Evolutionary conservation across 2,797 vertebrate genomes (phyloP).

Genomic region (Enteromius treurensis): DNA sequence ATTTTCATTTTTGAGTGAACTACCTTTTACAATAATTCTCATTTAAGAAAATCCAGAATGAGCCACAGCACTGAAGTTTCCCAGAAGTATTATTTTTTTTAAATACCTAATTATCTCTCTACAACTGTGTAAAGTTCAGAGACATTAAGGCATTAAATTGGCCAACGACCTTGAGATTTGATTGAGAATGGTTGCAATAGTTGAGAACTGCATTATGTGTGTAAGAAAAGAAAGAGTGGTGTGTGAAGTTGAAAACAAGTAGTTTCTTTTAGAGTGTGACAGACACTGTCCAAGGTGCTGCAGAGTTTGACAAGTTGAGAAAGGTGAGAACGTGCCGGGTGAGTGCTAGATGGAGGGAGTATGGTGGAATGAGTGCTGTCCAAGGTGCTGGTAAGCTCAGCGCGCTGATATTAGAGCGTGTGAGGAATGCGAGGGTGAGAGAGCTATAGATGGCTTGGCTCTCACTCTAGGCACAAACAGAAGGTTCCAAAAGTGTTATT

Average conservation of each 20-base stretch:
- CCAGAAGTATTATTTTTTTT: not conserved
- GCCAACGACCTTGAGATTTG: not conserved
- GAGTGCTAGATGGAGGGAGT: constrained; percentile 34
- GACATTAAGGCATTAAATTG: not conserved
- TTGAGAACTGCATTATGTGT: constrained; percentile 24
- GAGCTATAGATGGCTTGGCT: constrained; percentile 57
- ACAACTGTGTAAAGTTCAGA: not conserved
- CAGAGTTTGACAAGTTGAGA: constrained; percentile 55
- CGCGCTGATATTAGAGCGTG: constrained; percentile 14
- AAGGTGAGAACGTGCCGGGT: constrained; percentile 55
- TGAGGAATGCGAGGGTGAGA: constrained; percentile 40
- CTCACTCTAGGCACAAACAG: constrained; percentile 61
- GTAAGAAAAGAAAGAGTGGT: constrained; percentile 40
- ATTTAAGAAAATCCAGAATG: constrained; percentile 5
- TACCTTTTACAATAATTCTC: not conserved
- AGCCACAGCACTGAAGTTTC: not conserved
- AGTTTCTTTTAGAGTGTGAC: constrained; percentile 46
- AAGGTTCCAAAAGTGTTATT: constrained; percentile 58
- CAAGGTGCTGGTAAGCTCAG: constrained; percentile 50
- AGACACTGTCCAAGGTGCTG: constrained; percentile 61
- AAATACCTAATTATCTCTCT: not conserved
- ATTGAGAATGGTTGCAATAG: not conserved
- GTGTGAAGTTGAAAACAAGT: constrained; percentile 35
- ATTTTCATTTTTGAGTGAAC: not conserved
- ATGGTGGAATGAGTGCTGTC: constrained; percentile 47